Evolutionary conservation across 1,140 invertebrate species (phyloP).

Genomic region (Drosophila kanapiae): DNA sequence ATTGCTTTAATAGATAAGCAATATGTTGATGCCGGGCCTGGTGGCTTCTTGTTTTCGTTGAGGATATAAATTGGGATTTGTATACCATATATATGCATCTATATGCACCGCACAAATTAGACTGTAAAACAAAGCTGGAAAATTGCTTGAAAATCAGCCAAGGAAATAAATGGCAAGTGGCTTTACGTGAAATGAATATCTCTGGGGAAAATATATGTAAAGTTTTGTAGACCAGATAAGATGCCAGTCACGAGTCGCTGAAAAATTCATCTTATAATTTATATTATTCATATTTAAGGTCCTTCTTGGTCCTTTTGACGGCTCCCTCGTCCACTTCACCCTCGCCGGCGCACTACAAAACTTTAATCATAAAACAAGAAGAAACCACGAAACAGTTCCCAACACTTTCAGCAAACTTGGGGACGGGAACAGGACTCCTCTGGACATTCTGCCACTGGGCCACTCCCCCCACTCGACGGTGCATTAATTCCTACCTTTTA

Average conservation of each 20-base stretch:
- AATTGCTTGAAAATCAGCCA: conserved; percentile 27
- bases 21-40: conserved; percentile 52
- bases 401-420: conserved; percentile 55
- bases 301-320: conserved; percentile 9
- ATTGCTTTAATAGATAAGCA: conserved; percentile 82
- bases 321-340: conserved; percentile 5
- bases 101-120: conserved; percentile 41
- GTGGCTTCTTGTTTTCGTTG: conserved; percentile 26
- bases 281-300: conserved; percentile 25
- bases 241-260: conserved; percentile 9
- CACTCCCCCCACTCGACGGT: conserved; percentile 40
- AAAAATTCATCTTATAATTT: conserved; percentile 26
- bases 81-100: neutral
- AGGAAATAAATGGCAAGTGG: conserved; percentile 1
- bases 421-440: conserved; percentile 24
- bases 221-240: conserved; percentile 8
- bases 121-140: conserved; percentile 17
- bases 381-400: conserved; percentile 52
- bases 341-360: conserved; percentile 52
- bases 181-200: conserved; percentile 19
- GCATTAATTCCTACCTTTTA: conserved; percentile 83
- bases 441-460: no score
- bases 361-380: conserved; percentile 76
- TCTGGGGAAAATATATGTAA: neutral
- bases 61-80: conserved; percentile 46